A percentile compares a stretch with the other conserved stretches of the same genome.
Evolutionary conservation across 2,888 invertebrate genomes (phyloP).

Genomic region (Euzophera pinguis): DNA sequence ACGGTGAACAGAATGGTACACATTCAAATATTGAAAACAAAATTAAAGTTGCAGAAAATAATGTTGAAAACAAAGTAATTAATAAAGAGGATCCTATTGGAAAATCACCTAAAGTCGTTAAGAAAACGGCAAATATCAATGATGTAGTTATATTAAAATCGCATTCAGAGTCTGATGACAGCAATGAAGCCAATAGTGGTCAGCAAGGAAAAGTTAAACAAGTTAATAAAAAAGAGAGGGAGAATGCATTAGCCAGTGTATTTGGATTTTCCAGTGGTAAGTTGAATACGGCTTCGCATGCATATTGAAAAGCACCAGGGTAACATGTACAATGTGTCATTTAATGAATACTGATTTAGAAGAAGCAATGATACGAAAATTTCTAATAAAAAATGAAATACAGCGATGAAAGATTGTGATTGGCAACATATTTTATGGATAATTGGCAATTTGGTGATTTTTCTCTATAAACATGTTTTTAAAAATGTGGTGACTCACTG

Average conservation of each 20-base stretch:
- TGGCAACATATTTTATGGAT: not conserved
- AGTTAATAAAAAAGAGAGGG: slow-evolving; percentile 32
- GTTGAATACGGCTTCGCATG: slow-evolving; percentile 28
- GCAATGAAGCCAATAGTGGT: slow-evolving; percentile 19
- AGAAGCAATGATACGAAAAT: not conserved
- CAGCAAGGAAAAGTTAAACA: slow-evolving; percentile 15
- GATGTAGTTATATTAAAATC: slow-evolving; percentile 42
- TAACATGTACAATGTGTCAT: not conserved
- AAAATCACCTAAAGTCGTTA: not conserved
- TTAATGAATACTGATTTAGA: not conserved
- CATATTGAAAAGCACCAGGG: not conserved
- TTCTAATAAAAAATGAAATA: not conserved
- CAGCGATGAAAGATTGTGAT: not conserved
- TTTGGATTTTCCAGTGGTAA: slow-evolving; percentile 69
- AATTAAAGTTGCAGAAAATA: not conserved
- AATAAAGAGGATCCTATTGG: not conserved
- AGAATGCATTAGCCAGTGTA: slow-evolving; percentile 49
- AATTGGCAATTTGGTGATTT: not conserved
- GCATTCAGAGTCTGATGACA: slow-evolving; percentile 42
- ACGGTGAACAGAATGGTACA: slow-evolving; percentile 10
- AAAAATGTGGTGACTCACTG: not conserved
- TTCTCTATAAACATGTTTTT: not conserved
- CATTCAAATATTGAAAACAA: not conserved
- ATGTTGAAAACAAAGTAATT: not conserved
- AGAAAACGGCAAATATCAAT: slow-evolving; percentile 15